Base-by-base conservation (phyloP, 2,888 invertebrate species). In the Tetragonula carbonaria region DNA sequence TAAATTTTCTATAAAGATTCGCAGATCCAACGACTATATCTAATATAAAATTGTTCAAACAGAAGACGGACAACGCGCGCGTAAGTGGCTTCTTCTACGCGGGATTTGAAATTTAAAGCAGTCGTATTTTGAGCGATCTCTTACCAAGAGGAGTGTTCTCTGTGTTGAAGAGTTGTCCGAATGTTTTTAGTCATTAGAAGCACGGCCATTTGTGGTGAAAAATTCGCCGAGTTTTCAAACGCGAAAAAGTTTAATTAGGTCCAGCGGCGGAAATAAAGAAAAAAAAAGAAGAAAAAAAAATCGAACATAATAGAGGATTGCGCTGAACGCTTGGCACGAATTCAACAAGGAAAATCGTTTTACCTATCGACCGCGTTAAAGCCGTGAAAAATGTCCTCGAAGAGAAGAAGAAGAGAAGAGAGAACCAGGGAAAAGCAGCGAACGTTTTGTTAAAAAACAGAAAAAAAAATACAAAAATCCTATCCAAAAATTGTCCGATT, bases 301-400 rank as follows among this genome's bases (percentile, higher is more conserved):
- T 72, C 63, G 65, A 81, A 74, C 23, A 81, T 73, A 62, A 76
- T 65, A 28, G 78, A 71, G 51, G 63, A 71, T 53, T 59, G 28
- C 53, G 53, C 28, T 6, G 80, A 77, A 83, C 45, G 28, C 45
- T 86, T 86, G 85, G 83, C 84, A 74, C 55, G 21, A 57, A 76
- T 78, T 78, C 87, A 81, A 74, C 55, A 13, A 71, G 62, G 80
- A 71, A 80, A 86, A 86, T 86, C 82, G 81, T 45, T 86, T 89
- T 86, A 87, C n/a, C 59, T 66, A 67, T 71, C 53, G 72, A 21
- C 55, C 66, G 62, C 23, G 55, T 67, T 33, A 55, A 75, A 50
- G 14, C 33, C 57, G 68, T 50, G 77, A 71, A 70, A 74, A 82
- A 68, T 21, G 72, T 14, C 14, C 16, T 33, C 51, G 51, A 73